Base-by-base conservation (phyloP, 2,888 invertebrate species). In the Cheilosia variabilis region DNA sequence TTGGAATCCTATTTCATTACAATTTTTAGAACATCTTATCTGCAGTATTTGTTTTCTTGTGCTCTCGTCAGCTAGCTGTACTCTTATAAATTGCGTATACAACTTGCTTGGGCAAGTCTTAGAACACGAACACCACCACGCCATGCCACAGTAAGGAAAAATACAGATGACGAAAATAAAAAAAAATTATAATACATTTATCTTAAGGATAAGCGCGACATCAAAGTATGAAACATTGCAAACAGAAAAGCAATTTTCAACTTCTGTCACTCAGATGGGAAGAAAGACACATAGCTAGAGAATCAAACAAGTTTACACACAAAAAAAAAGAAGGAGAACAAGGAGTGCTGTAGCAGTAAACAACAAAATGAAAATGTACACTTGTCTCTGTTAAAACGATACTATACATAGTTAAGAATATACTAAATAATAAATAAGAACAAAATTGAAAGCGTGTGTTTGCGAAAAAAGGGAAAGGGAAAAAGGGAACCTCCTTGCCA, bases 191-290 rank as follows among this genome's bases (percentile, higher is more conserved):
- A 79, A 68, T 79, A 84, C 65, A 79, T 79, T 84, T 79, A 75
- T 84, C 69, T 79, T 79, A 75, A 69, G 75, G 84, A 84, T 60
- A 84, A 84, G 69, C 69, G 69, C 53, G 65, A 84, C 84, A 79
- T 84, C 84, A 84, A 79, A 84, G 84, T 79, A 66, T 84, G 79
- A 84, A 65, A 69, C 79, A 84, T 75, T 65, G 65, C 79, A 83
- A 83, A 83, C 73, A 79, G 79, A 79, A 83, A 83, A 83, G 83
- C 79, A 84, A 84, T 84, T 79, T 84, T 84, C 84, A 79, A 79
- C 75, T 84, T 79, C 79, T 71, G 65, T 79, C 79, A 73, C 57
- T 76, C 76, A 69, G 60, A 45, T 27, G 34, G 45, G 37, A 69
- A 10, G n/a, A 60, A 43, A 37, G 27, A 31, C 24, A 55, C 5